Percentiles rank a stretch among this genome's conserved stretches.
These are phyloP conservation scores for Setophaga petechia DNA, from an alignment of 2,113 vertebrate species.

Conservation along the genomic window DNA sequence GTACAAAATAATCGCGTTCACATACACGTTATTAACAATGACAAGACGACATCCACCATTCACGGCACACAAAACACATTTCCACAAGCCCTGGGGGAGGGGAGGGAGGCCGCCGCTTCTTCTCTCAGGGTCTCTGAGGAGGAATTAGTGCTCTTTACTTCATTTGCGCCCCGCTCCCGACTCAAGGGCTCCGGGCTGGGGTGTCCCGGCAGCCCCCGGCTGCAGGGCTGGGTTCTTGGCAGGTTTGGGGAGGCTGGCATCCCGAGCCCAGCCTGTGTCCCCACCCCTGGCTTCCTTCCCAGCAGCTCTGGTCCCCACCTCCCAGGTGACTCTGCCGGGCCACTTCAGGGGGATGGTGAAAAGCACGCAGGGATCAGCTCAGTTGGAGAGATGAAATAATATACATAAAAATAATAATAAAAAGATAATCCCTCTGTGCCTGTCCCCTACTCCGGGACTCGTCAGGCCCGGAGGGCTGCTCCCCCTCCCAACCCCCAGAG, in stretches of 20 bases:
- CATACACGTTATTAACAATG: constrained; percentile 82
- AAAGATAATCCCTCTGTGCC: not conserved
- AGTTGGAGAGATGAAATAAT: not conserved
- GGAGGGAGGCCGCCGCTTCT: constrained; percentile 76
- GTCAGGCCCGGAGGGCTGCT: not conserved
- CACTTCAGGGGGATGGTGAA: not conserved
- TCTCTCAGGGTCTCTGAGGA: constrained; percentile 89
- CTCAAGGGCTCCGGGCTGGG: not conserved
- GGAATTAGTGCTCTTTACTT: constrained; percentile 89
- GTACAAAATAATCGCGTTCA: constrained; percentile 90
- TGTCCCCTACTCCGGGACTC: not conserved
- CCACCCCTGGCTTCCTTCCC: not conserved
- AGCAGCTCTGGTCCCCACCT: not conserved
- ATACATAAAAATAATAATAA: not conserved
- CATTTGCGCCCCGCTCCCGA: constrained; percentile 70
- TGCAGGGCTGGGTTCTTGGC: too few relatives aligned
- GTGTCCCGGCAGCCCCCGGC: not conserved
- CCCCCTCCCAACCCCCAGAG: not conserved
- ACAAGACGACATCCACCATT: constrained; percentile 89
- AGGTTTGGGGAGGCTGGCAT: not conserved
- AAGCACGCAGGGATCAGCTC: not conserved
- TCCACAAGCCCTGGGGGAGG: constrained; percentile 87
- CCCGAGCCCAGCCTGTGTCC: not conserved
- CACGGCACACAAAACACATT: constrained; percentile 88
- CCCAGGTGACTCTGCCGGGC: not conserved